Evolutionary conservation across 2,888 invertebrate genomes (phyloP).

Genomic region (Tanytarsus gracilentus): DNA sequence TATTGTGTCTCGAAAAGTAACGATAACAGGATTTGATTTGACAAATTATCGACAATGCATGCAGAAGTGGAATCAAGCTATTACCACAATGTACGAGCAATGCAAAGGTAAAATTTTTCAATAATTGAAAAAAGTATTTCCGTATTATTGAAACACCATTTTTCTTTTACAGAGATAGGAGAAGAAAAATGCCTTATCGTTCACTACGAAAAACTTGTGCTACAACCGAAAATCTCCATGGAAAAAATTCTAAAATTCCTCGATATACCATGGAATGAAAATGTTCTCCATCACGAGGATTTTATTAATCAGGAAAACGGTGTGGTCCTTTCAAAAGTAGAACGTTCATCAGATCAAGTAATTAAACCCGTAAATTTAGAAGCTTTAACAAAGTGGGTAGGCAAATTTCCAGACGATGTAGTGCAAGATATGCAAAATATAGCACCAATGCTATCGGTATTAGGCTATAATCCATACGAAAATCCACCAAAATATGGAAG

Average conservation of each 20-base stretch:
- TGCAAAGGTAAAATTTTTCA: no score
- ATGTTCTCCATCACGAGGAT: constrained; percentile 94
- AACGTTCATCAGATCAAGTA: constrained; percentile 96
- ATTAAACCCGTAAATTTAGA: constrained; percentile 96
- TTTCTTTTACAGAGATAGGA: no score
- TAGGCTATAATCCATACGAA: constrained; percentile 92
- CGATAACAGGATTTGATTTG: constrained; percentile 77
- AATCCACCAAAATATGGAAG: constrained; percentile 93
- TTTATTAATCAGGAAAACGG: constrained; percentile 93
- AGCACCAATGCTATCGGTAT: constrained; percentile 86
- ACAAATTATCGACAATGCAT: constrained; percentile 88
- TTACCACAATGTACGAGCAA: constrained; percentile 88
- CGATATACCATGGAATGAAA: constrained; percentile 88
- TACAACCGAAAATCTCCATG: constrained; percentile 87
- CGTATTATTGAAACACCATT: no score
- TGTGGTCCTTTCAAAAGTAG: constrained; percentile 89
- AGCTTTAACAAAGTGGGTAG: constrained; percentile 88
- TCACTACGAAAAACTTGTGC: constrained; percentile 93
- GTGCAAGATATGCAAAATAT: constrained; percentile 84
- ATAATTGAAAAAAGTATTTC: no score
- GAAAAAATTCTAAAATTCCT: constrained; percentile 78
- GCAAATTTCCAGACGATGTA: constrained; percentile 82
- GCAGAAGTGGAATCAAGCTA: constrained; percentile 93
- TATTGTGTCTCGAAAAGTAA: constrained; percentile 88
- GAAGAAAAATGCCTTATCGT: constrained; percentile 71